A percentile compares a stretch with the other conserved stretches of the same genome.
Conservation (phyloP, 2,797 vertebrate species). For the Pitangus sulphuratus region DNA sequence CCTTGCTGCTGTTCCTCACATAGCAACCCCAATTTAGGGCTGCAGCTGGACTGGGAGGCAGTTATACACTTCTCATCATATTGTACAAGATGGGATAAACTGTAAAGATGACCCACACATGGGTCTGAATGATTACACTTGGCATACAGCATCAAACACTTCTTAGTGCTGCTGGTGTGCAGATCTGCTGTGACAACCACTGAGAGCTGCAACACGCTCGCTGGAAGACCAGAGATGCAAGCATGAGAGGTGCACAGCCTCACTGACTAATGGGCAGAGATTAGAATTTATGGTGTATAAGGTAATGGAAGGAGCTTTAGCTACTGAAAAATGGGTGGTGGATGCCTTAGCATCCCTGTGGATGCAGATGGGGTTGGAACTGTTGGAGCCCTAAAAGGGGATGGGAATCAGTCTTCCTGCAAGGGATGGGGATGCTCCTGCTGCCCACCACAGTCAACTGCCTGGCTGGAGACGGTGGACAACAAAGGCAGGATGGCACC, state of each 20-base stretch:
- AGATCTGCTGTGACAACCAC: background rate
- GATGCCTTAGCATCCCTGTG: background rate
- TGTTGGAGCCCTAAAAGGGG: background rate
- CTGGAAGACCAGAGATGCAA: background rate
- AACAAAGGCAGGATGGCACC: background rate
- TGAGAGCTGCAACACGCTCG: rapidly evolving
- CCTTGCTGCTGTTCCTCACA: background rate
- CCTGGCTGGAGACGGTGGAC: background rate
- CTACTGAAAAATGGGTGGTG: background rate
- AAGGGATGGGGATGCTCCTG: background rate
- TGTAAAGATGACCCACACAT: background rate
- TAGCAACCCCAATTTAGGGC: background rate
- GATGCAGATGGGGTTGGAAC: background rate
- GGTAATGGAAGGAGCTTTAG: background rate
- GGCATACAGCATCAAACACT: background rate
- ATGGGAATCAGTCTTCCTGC: background rate
- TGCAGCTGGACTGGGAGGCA: background rate
- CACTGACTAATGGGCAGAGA: background rate
- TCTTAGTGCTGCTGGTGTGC: background rate
- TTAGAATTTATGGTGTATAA: background rate
- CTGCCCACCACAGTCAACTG: background rate
- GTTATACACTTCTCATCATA: background rate
- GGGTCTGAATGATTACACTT: background rate
- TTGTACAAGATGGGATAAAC: background rate
- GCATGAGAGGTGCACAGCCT: background rate